phyloP scores from a whole-genome alignment of 2,113 vertebrate species.

The Ivindomyrus marchei region DNA sequence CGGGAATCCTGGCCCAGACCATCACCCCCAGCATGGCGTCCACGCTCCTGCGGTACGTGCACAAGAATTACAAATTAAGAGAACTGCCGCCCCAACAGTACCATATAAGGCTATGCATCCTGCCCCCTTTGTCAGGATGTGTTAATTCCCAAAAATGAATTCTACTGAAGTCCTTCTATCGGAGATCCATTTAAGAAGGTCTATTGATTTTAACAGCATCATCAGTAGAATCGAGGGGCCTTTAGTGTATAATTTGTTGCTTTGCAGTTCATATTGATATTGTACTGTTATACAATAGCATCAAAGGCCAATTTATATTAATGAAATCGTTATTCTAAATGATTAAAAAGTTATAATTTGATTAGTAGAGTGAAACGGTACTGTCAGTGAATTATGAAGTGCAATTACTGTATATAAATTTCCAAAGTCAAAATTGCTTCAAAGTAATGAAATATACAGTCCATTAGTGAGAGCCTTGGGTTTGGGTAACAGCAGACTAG shows the following conservation, averaged over 20 bases:
- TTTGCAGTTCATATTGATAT: background rate
- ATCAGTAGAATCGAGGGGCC: too few species aligned
- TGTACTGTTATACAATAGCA: background rate
- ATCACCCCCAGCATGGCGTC: slow-evolving; percentile 59
- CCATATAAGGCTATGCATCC: background rate
- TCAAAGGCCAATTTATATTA: background rate
- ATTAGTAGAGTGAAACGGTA: too few species aligned
- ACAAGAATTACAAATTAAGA: background rate
- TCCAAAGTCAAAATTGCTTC: too few species aligned
- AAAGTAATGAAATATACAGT: too few species aligned
- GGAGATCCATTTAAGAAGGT: background rate
- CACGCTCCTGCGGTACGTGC: slow-evolving; percentile 62
- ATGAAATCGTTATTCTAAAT: background rate
- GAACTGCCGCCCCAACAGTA: background rate
- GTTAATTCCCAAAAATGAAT: background rate
- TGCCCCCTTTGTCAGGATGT: background rate
- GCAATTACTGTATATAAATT: too few species aligned
- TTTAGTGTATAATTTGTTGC: too few species aligned
- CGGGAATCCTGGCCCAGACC: slow-evolving; percentile 79
- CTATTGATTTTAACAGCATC: too few species aligned
- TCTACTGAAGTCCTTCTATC: background rate
- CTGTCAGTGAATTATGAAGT: too few species aligned
- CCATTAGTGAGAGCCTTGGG: too few species aligned
- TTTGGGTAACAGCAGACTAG: too few species aligned
- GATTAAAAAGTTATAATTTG: too few species aligned